Conservation (phyloP, 1,140 invertebrate species). For the Drosophila navojoa region DNA sequence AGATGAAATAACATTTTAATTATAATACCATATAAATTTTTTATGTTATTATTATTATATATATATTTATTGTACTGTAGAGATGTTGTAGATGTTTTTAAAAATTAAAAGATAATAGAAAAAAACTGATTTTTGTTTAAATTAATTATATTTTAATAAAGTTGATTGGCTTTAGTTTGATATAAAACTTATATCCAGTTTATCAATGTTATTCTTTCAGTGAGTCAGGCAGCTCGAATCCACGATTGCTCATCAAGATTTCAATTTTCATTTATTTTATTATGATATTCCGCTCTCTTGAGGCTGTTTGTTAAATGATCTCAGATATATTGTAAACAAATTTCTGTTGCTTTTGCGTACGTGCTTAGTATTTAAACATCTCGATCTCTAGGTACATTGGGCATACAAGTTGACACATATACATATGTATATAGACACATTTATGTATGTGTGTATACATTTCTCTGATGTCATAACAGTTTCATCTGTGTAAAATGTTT, state of each 20-base stretch:
- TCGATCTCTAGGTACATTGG: constrained; percentile 4
- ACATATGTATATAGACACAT: not conserved
- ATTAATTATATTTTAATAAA: too few relatives aligned
- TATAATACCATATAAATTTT: too few relatives aligned
- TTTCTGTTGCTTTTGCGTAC: constrained; percentile 21
- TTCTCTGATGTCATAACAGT: constrained; percentile 37
- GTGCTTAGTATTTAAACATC: constrained; percentile 23
- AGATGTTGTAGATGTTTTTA: too few relatives aligned
- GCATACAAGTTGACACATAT: constrained; percentile 1
- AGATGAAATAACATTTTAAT: too few relatives aligned
- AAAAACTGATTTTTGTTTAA: too few relatives aligned
- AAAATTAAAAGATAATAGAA: too few relatives aligned
- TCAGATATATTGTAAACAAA: constrained; percentile 44
- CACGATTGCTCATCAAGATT: constrained; percentile 30
- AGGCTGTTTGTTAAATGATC: constrained; percentile 25
- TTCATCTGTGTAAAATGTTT: constrained; percentile 43
- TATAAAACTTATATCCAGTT: not conserved
- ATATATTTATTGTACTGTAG: too few relatives aligned
- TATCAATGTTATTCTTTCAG: not conserved
- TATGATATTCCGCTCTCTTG: constrained; percentile 4
- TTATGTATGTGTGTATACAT: not conserved
- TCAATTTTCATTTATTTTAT: constrained; percentile 3
- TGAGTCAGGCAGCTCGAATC: constrained; percentile 22
- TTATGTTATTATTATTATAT: too few relatives aligned
- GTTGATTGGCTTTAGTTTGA: too few relatives aligned